Base-by-base conservation (phyloP, 1,140 invertebrate species). In the Nebria ingens region DNA sequence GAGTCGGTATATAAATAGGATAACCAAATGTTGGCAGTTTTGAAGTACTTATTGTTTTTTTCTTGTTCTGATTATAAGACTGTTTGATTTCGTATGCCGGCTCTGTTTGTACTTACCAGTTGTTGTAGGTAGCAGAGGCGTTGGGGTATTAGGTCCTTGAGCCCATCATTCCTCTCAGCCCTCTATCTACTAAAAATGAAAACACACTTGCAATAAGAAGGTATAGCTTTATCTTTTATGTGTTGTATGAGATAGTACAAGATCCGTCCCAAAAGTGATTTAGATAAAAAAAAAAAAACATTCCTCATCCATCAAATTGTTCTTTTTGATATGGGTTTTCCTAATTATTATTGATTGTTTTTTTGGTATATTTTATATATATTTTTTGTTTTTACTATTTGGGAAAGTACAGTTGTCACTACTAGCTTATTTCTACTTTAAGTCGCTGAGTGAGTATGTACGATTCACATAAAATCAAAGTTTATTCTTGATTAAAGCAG, bases 361-460 rank as follows among this genome's bases (percentile, higher is more conserved):
- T n/a, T n/a, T 45, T 45, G 40, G 40, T 45, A 11, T 45, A 45
- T 45, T 45, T 12, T 45, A 45, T 29, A 6, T 29, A 13, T 29
- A 6, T 29, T 29, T 29, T 45, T 45, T 34, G 6, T 45, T 45
- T 45, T 45, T 45, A 45, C 40, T 45, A 12, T 12, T 45, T 45
- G 40, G 40, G 40, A 45, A 45, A 45, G 40, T 45, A 45, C 40
- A 45, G 40, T 45, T 45, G 40, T 45, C 40, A 45, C 40, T 45
- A 45, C 40, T 45, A 45, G 40, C 40, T 45, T 45, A 45, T 45
- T 17, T 45, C 40, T 45, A 45, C 40, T 45, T 12, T 45, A 45
- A 45, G 15, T 12, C 17, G 40, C 15, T 4, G 40, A 45, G 40
- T 17, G 6, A 34, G 25, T 9, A 34, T n/a, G n/a, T 34, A 34